Evolutionary conservation across 2,797 vertebrate genomes (phyloP), one percentile per base, ranked within the genome.

Genomic region (Emys orbicularis): DNA sequence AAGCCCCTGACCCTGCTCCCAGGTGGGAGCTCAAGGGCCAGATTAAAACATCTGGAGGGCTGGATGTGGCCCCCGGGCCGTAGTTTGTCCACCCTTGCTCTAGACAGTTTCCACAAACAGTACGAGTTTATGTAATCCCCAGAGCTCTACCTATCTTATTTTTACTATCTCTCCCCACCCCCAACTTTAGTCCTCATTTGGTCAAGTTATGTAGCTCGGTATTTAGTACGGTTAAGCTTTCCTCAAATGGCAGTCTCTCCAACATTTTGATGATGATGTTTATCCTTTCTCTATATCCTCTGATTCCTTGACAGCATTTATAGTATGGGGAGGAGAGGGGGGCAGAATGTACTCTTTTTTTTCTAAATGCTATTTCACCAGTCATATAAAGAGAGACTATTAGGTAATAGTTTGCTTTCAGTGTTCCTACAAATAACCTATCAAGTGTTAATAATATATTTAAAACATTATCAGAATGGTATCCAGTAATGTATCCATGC

Each of bases 161-260:
- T 27, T 4, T 6, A 23, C 10, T 72, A 41, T 19, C 10, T 10
- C n/a, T 2, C 9, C 5, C 21, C 21, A 8, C 8, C 9, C 4
- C 25, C 11, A 5, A 21, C 41, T 74, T 74, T 74, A 44, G 21
- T 27, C 21, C 37, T 44, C 72, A 41, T 13, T 74, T 23, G 41
- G 23, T 25, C 37, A 44, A 74, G 68, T 16, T 74, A 65, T 65
- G 16, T 74, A 44, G 7, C 37, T 74, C 5, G 9, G 37, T 41
- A 44, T 44, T 25, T 25, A 72, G 68, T 74, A 41, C 72, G 74
- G 72, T 74, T 74, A 74, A 74, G 21, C 3, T 41, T 44, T 21
- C 21, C 6, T 44, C 21, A 41, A 12, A 27, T 27, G 23, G 72
- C 10, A 12, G 21, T 44, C 15, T 21, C 21, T 74, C 41, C 23